Percentiles rank a stretch among this genome's conserved stretches.
These are phyloP conservation scores for Pogonocichla stellata DNA, from an alignment of 2,113 vertebrate species.

Conservation along the genomic window DNA sequence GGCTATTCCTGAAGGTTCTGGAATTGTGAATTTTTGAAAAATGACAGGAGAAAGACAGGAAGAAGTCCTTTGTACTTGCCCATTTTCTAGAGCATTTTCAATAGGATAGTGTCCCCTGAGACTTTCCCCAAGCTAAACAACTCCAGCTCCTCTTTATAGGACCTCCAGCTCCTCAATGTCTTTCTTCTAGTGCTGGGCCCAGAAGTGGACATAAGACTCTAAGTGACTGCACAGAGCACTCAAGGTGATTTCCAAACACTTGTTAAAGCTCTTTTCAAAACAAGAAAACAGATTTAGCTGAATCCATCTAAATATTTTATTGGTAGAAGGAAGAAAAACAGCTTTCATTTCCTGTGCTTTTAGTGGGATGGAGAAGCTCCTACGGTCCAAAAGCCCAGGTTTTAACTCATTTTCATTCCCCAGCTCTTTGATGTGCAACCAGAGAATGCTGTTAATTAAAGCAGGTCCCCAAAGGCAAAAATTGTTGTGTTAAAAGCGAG, in stretches of 20 bases:
- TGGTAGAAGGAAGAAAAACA: neutral
- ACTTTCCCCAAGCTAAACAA: neutral
- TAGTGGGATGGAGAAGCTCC: neutral
- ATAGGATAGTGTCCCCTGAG: neutral
- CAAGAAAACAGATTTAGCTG: neutral
- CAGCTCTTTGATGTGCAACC: constrained; percentile 14
- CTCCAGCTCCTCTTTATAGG: neutral
- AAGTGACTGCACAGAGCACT: neutral
- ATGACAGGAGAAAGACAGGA: neutral
- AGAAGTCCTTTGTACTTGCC: neutral
- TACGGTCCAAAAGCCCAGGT: neutral
- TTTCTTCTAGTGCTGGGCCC: neutral
- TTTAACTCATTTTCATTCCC: neutral
- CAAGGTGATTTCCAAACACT: neutral
- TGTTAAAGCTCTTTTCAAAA: neutral
- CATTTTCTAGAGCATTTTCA: neutral
- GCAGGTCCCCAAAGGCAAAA: neutral
- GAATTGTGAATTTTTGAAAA: neutral
- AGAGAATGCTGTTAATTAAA: constrained; percentile 31
- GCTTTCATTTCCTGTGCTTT: neutral
- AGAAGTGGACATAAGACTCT: neutral
- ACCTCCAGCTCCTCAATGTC: neutral
- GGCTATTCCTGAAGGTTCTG: neutral
- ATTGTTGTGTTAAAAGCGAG: neutral
- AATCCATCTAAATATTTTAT: neutral